Conservation (phyloP, 2,888 invertebrate genomes). For the Habrosyne pyritoides region DNA sequence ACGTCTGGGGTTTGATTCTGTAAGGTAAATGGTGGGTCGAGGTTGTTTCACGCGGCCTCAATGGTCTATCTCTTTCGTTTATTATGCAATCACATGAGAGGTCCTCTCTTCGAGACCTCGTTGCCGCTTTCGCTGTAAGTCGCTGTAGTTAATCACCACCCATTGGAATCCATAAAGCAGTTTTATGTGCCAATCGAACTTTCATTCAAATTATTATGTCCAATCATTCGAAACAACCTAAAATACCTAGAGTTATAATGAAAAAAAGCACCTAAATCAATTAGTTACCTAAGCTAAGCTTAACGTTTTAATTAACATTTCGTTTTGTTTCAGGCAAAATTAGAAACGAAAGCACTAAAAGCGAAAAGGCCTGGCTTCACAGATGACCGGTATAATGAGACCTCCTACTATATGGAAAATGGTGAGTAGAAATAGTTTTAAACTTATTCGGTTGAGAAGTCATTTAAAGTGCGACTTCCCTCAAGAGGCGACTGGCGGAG, state of each 20-base stretch:
- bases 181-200: no score
- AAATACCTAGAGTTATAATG: neutral
- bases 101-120: no score
- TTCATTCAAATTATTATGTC: no score
- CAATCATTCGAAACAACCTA: no score
- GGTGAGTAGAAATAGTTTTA: slow-evolving; percentile 84
- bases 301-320: slow-evolving; percentile 29
- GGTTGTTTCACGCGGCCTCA: no score
- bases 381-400: slow-evolving; percentile 96
- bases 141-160: no score
- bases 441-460: neutral
- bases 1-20: no score
- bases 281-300: slow-evolving; percentile 13
- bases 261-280: neutral
- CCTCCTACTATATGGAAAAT: slow-evolving; percentile 97
- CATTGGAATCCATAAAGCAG: no score
- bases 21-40: no score
- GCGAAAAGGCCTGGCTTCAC: slow-evolving; percentile 96
- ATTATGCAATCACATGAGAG: no score
- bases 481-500: neutral
- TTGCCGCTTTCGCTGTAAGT: no score
- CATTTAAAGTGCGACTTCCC: neutral
- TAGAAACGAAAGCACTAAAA: slow-evolving; percentile 95
- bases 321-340: slow-evolving; percentile 90
- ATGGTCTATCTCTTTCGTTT: no score